Base-by-base conservation (phyloP, 2,797 vertebrate genomes). In the Pampus argenteus region DNA sequence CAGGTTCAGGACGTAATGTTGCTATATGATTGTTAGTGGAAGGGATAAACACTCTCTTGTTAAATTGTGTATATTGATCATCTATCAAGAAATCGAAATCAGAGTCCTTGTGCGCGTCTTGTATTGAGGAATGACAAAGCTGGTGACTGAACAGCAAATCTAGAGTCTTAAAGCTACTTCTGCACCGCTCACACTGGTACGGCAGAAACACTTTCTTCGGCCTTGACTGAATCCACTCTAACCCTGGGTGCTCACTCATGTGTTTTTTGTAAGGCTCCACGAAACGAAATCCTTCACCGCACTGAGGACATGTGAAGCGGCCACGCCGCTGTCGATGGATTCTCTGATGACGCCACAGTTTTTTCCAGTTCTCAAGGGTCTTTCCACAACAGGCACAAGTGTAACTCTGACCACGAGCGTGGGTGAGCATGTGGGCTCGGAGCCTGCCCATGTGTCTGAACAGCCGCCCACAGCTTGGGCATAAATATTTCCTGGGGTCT, bases 391-490 rank as follows among this genome's bases (percentile, higher is more conserved):
- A 82, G 60, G 82, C 26, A 28, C 95, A 95, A 2, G 88, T 84
- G 89, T 93, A 95, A 22, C 83, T 91, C 29, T 92, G 89, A 20
- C 69, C 78, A 0, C 73, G 73, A 5, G 86, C 51, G 13, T 95
- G 94, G 7, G 91, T 95, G n/a, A 94, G 90, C 94, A 95, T 95
- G 89, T 95, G 95, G 28, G 94, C 93, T 52, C 94, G 79, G 25
- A 95, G 91, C 18, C 93, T 54, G 51, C 94, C 94, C 69, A 95
- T 91, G 66, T 95, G 94, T 20, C 93, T 78, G 77, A 95, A 95
- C 47, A 93, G 79, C 3, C 94, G 88, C 25, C 94, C 93, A 10
- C 94, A 95, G 62, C 66, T 85, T 0, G 94, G 94, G 68, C 94
- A 95, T 7, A 91, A 76, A 72, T 95, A 95, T 40, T 84, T 94